phyloP scores from a whole-genome alignment of 2,797 vertebrate species.

The Arrhamphus sclerolepis region DNA sequence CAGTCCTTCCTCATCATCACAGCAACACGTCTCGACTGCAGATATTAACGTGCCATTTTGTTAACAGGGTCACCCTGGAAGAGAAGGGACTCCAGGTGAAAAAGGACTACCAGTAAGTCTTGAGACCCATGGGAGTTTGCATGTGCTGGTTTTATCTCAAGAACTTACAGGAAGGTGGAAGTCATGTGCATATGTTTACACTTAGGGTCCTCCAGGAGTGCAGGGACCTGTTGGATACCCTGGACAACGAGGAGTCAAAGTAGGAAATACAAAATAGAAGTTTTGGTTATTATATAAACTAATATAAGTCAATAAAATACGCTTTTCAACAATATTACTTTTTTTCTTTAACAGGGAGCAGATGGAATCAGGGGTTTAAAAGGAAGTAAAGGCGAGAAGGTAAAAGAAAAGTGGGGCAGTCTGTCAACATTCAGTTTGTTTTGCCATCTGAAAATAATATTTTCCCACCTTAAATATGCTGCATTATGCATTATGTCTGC shows the following conservation, averaged over 20 bases:
- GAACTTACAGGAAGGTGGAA: background rate
- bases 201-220: slow-evolving; percentile 70
- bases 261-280: slow-evolving; percentile 25
- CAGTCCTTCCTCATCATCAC: slow-evolving; percentile 11
- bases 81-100: slow-evolving; percentile 94
- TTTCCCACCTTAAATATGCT: background rate
- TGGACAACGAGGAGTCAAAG: slow-evolving; percentile 77
- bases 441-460: background rate
- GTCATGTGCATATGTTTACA: slow-evolving; percentile 13
- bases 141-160: slow-evolving; percentile 1
- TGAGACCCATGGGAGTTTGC: slow-evolving; percentile 1
- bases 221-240: slow-evolving; percentile 80
- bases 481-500: background rate
- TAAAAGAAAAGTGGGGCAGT: slow-evolving; percentile 61
- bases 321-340: background rate
- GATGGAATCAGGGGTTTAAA: slow-evolving; percentile 94
- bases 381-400: slow-evolving; percentile 97
- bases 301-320: background rate
- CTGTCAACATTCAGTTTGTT: slow-evolving; percentile 2
- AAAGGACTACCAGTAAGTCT: slow-evolving; percentile 89
- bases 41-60: slow-evolving; percentile 17
- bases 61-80: slow-evolving; percentile 92
- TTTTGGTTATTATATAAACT: background rate
- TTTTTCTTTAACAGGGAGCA: slow-evolving; percentile 83
- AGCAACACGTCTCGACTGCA: slow-evolving; percentile 2